Percentiles rank a stretch among this genome's conserved stretches.
phyloP scores from a whole-genome alignment of 2,797 vertebrate species.

The Argentina silus region DNA sequence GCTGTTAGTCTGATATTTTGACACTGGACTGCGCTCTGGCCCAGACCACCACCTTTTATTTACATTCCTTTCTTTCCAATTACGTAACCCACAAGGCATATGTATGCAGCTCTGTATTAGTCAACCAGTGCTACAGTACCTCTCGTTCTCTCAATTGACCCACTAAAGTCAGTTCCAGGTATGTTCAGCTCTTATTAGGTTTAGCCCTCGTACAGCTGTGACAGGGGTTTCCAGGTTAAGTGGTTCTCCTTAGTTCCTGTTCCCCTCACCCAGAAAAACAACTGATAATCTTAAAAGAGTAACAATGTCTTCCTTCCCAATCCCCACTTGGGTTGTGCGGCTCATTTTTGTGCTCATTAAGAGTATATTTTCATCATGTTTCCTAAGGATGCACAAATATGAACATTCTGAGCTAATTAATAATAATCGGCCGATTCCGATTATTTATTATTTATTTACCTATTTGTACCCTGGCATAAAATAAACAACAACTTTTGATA shows the following conservation, averaged over 20 bases:
- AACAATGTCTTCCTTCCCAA: conserved; percentile 29
- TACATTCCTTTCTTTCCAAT: background rate
- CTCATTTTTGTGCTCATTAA: conserved; percentile 54
- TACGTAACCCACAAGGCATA: background rate
- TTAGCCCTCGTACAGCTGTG: conserved; percentile 5
- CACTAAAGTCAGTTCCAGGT: conserved; percentile 24
- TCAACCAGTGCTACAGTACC: conserved; percentile 9
- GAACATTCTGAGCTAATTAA: too few species aligned
- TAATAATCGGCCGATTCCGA: too few species aligned
- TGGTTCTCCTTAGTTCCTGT: conserved; percentile 19
- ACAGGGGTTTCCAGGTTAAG: conserved; percentile 35
- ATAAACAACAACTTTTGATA: too few species aligned
- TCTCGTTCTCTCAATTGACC: conserved; percentile 16
- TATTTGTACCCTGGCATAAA: too few species aligned
- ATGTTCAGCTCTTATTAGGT: conserved; percentile 29
- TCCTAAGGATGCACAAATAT: background rate
- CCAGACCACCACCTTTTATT: background rate
- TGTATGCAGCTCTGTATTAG: background rate
- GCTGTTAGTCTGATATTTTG: background rate
- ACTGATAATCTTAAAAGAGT: conserved; percentile 35
- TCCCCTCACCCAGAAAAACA: conserved; percentile 22
- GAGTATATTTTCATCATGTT: conserved; percentile 27
- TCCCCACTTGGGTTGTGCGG: conserved; percentile 37
- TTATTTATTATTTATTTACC: too few species aligned
- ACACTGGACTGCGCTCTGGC: background rate